phyloP scores from a whole-genome alignment of 23 tunicate species.

The Phallusia fumigata region DNA sequence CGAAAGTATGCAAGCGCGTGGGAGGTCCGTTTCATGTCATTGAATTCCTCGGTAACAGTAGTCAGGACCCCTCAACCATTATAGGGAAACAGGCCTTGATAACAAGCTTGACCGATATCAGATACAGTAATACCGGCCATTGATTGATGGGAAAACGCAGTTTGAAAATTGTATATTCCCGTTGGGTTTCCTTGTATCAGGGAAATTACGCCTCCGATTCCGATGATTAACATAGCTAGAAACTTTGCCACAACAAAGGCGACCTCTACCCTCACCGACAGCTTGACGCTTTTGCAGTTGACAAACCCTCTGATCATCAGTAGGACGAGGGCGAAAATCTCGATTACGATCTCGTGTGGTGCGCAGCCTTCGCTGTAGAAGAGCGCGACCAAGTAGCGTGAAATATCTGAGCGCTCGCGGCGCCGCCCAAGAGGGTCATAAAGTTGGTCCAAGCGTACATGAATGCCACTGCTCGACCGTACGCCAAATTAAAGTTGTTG shows the following conservation, averaged over 20 bases:
- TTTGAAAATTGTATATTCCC: constrained; percentile 41
- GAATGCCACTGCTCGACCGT: constrained; percentile 45
- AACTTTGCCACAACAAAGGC: constrained; percentile 52
- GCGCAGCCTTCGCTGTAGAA: constrained; percentile 37
- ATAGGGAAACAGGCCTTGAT: constrained; percentile 67
- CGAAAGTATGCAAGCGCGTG: constrained; percentile 26
- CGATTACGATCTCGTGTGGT: constrained; percentile 32
- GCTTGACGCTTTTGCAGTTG: constrained; percentile 50
- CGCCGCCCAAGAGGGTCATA: background rate
- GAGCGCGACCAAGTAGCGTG: constrained; percentile 40
- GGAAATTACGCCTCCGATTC: constrained; percentile 35
- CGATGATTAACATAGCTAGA: constrained; percentile 37
- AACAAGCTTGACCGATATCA: constrained; percentile 19
- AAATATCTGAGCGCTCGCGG: constrained; percentile 33
- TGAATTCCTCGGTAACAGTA: constrained; percentile 48
- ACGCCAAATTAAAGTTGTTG: constrained; percentile 47
- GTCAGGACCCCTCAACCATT: constrained; percentile 36
- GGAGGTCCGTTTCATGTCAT: constrained; percentile 39
- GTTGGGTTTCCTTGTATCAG: constrained; percentile 38
- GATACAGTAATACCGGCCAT: background rate
- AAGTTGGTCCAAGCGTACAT: constrained; percentile 24
- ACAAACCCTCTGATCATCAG: constrained; percentile 15
- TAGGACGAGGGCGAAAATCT: constrained; percentile 19
- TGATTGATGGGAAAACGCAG: constrained; percentile 30
- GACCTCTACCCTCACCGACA: constrained; percentile 36